These are phyloP conservation scores for Euborellia annulipes DNA, from an alignment of 1,140 invertebrate species.

Conservation along the genomic window DNA sequence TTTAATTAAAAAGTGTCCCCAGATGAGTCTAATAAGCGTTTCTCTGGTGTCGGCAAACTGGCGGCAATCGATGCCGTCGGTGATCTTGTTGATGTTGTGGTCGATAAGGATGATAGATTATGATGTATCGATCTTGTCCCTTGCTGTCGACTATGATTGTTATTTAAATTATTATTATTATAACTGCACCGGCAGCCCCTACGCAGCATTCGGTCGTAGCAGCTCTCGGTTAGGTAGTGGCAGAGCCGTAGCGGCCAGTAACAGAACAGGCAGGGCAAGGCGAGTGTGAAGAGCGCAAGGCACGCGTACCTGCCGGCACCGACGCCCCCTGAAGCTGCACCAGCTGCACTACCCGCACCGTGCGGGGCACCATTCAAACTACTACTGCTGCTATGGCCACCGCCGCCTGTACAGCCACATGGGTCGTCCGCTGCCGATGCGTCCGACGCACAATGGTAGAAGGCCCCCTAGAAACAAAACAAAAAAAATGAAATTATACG, in stretches of 20 bases:
- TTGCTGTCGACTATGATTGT: slow-evolving; percentile 8
- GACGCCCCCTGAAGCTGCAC: slow-evolving; percentile 47
- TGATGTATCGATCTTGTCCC: background rate
- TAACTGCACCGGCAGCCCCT: slow-evolving; percentile 43
- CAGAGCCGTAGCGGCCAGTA: slow-evolving; percentile 81
- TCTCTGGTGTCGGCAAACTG: slow-evolving; percentile 31
- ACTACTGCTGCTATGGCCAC: too few species aligned
- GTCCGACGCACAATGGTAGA: slow-evolving; percentile 77
- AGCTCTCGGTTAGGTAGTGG: slow-evolving; percentile 57
- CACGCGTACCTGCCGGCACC: slow-evolving; percentile 78
- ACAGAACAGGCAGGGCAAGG: slow-evolving; percentile 75
- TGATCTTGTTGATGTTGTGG: background rate
- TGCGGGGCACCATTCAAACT: too few species aligned
- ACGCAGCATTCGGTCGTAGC: slow-evolving; percentile 59
- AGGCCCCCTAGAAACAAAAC: slow-evolving; percentile 20
- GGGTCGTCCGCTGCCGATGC: slow-evolving; percentile 65
- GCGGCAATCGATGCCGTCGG: slow-evolving; percentile 30
- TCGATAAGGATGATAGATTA: background rate
- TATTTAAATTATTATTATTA: background rate
- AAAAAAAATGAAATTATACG: too few species aligned
- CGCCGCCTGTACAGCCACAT: slow-evolving; percentile 45
- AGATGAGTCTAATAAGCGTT: slow-evolving; percentile 35
- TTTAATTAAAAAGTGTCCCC: slow-evolving; percentile 23
- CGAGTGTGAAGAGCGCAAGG: slow-evolving; percentile 56
- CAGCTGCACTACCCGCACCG: too few species aligned